These are phyloP conservation scores for Charadrius vociferus DNA, from an alignment of 2,113 vertebrate genomes.

Conservation along the genomic window DNA sequence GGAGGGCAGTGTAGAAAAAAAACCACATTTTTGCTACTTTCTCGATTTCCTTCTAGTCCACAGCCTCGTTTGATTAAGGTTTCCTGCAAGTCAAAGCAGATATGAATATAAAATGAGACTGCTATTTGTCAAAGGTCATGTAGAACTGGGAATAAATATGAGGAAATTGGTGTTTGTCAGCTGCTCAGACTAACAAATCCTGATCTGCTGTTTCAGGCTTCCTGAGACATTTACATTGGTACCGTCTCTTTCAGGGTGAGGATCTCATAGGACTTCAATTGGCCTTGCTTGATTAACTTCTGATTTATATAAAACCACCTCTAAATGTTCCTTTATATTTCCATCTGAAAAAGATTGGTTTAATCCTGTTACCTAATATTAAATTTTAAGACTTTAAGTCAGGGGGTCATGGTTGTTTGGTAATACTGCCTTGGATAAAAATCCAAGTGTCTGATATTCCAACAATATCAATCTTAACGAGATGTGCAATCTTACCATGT, in stretches of 20 bases:
- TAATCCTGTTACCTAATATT: slow-evolving; percentile 3
- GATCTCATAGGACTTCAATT: neutral
- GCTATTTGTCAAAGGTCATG: neutral
- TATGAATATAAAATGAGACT: neutral
- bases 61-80: neutral
- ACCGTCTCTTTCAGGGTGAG: neutral
- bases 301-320: neutral
- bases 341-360: neutral
- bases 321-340: neutral
- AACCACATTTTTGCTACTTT: neutral
- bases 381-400: slow-evolving; percentile 13
- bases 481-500: slow-evolving; percentile 12
- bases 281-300: neutral
- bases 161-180: neutral
- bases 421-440: slow-evolving; percentile 12
- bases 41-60: neutral
- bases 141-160: neutral
- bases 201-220: neutral
- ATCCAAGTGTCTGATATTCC: neutral
- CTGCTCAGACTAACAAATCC: neutral
- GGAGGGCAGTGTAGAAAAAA: neutral
- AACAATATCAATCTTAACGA: slow-evolving; percentile 41
- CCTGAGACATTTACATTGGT: neutral
- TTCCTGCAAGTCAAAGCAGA: neutral
- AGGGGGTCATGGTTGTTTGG: neutral